Evolutionary conservation across 2,797 vertebrate genomes (phyloP).

Genomic region (Cottoperca gobio): DNA sequence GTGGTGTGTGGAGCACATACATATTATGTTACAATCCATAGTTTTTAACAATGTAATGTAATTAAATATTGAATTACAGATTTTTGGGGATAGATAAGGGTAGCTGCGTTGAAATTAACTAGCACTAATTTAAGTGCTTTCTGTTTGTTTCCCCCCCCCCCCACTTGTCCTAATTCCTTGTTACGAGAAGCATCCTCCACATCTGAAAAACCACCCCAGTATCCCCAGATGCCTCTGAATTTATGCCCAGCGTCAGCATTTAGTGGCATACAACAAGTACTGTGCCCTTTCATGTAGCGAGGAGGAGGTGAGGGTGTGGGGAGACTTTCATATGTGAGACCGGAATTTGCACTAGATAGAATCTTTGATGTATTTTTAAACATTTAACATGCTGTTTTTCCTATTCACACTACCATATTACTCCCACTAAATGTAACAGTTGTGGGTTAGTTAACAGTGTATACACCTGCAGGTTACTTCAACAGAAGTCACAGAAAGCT

Average conservation of each 20-base stretch:
- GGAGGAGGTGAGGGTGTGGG: background rate
- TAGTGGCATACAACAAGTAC: background rate
- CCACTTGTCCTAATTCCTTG: background rate
- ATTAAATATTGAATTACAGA: background rate
- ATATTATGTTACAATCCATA: background rate
- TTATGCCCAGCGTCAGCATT: background rate
- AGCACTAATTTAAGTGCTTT: background rate
- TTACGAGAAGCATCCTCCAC: background rate
- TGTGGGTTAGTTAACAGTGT: background rate
- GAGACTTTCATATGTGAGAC: background rate
- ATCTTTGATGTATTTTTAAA: background rate
- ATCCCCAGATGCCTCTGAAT: background rate
- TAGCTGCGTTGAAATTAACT: background rate
- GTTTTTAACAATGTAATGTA: background rate
- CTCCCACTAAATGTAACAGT: background rate
- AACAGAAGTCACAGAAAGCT: background rate
- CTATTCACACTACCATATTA: background rate
- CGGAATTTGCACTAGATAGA: background rate
- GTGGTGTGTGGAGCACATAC: background rate
- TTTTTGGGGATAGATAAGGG: background rate
- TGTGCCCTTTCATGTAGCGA: background rate
- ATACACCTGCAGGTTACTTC: background rate
- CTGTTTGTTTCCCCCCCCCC: too few species aligned
- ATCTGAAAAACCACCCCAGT: background rate
- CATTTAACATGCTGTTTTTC: background rate